Evolutionary conservation across 2,888 invertebrate species (phyloP).

Genomic region (Cancer borealis): DNA sequence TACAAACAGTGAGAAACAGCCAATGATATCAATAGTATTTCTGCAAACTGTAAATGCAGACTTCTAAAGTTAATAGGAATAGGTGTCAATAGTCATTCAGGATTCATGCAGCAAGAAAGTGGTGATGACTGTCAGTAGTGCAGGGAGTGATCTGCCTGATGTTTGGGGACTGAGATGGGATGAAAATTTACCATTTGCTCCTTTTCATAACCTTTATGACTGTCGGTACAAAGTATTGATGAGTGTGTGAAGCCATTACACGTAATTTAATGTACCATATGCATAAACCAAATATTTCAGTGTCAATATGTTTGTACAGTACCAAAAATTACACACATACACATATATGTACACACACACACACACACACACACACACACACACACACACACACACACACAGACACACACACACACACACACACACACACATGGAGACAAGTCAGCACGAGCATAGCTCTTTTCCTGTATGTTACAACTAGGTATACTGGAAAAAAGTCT

Average conservation of each 20-base stretch:
- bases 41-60: neutral
- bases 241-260: neutral
- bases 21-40: neutral
- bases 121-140: neutral
- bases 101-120: neutral
- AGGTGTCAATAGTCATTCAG: neutral
- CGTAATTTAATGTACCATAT: neutral
- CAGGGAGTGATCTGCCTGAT: conserved; percentile 8
- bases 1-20: conserved; percentile 25
- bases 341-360: neutral
- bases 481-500: no score
- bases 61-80: neutral
- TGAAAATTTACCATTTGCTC: neutral
- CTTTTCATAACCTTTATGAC: neutral
- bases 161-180: neutral
- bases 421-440: neutral
- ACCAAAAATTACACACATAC: no score
- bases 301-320: no score
- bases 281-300: no score
- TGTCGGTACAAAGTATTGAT: neutral
- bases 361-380: neutral
- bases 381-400: neutral
- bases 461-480: no score
- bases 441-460: neutral
- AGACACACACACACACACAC: neutral